phyloP scores from a whole-genome alignment of 2,113 vertebrate species.

The Poeciliopsis retropinna region DNA sequence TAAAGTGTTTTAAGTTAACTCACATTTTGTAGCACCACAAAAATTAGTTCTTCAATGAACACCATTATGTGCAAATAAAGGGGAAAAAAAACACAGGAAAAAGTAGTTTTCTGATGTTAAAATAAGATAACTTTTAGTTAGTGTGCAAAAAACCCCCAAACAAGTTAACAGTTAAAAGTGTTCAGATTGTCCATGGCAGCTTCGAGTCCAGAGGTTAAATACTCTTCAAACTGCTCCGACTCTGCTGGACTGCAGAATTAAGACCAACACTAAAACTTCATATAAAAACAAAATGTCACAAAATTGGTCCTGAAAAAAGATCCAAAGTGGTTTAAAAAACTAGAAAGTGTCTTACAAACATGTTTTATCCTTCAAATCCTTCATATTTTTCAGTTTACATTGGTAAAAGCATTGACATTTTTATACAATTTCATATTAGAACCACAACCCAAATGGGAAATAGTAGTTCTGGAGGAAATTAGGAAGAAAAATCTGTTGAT shows the following conservation, averaged over 20 bases:
- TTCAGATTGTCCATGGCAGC: conserved; percentile 38
- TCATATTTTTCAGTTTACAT: not conserved
- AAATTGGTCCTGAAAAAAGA: conserved; percentile 14
- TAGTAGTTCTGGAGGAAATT: not conserved
- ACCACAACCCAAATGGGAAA: not conserved
- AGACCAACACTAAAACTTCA: conserved; percentile 1
- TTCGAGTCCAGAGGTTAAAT: not conserved
- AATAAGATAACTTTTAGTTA: conserved; percentile 26
- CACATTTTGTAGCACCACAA: conserved; percentile 69
- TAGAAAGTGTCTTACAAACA: not conserved
- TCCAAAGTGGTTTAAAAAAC: not conserved
- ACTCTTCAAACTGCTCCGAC: not conserved
- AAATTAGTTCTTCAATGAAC: conserved; percentile 41
- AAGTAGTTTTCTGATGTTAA: conserved; percentile 10
- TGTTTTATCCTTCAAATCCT: not conserved
- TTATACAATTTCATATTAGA: not conserved
- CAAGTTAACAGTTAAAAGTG: not conserved
- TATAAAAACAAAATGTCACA: not conserved
- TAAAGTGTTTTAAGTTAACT: conserved; percentile 63
- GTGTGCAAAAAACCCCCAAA: conserved; percentile 38
- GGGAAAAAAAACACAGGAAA: conserved; percentile 15
- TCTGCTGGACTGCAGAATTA: conserved; percentile 5
- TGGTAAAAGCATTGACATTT: not conserved
- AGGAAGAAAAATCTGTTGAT: not conserved
- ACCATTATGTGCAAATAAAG: conserved; percentile 17